Base-by-base conservation (phyloP, 35 echinoderm and acorn worm species). In the Apostichopus californicus region DNA sequence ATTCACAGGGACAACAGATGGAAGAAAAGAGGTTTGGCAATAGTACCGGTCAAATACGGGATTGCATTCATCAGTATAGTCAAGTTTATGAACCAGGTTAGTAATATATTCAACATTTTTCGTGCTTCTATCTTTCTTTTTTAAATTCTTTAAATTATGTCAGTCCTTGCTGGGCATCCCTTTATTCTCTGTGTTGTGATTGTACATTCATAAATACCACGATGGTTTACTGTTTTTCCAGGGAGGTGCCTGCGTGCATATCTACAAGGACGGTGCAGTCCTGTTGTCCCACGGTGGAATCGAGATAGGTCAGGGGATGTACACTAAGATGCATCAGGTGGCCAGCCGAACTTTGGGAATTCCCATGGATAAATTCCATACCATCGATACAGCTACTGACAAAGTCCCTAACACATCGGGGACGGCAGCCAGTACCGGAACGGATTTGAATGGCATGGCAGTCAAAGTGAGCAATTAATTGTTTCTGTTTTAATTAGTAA, bases 271-370 rank as follows among this genome's bases (percentile, higher is more conserved):
- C 70, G 96, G 96, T 7, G 79, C 93, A 0, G 96, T 97, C 0
- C 90, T 97, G 3, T 13, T 97, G 9, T 81, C 87, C 21, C 96
- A 97, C 34, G 94, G 93, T 77, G 96, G 96, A 14, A 92, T 93
- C 79, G 96, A 97, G 92, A 95, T 97, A 93, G 96, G 96, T 26
- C 96, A 97, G 78, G 96, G 96, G 14, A 73, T 97, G 57, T 90
- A 95, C 57, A 97, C 96, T 57, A 97, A 97, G 91, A 98, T 95
- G 89, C 91, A 92, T 6, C 96, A 98, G 90, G 90, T 98, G 0
- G 96, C 96, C 10, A 93, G 94, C 14, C 57, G 96, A 79, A 94
- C 89, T 10, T 72, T 97, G 7, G 71, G 92, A 2, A 95, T 97
- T 20, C 88, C 96, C 6, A 64, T 92, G 68, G 82, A 92, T 3